phyloP scores from a whole-genome alignment of 2,113 vertebrate species.

The Carollia perspicillata region DNA sequence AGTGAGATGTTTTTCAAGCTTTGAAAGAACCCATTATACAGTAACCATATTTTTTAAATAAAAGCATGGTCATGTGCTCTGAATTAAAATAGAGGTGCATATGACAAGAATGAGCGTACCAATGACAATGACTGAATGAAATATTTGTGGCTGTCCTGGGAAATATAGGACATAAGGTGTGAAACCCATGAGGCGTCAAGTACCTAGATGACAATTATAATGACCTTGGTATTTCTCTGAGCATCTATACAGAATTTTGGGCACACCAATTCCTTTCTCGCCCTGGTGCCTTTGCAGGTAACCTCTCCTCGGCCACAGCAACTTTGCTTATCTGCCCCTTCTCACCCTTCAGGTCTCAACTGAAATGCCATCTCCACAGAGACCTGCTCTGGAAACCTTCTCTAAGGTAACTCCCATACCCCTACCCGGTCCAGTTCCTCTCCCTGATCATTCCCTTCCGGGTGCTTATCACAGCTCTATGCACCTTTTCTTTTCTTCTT shows the following conservation, averaged over 20 bases:
- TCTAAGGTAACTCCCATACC: neutral
- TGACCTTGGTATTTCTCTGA: constrained; percentile 48
- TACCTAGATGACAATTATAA: constrained; percentile 25
- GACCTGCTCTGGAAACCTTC: neutral
- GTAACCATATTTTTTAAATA: constrained; percentile 1
- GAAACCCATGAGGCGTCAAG: constrained; percentile 38
- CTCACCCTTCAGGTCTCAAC: neutral
- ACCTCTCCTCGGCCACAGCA: neutral
- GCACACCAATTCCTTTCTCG: neutral
- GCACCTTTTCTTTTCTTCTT: neutral
- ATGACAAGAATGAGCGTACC: neutral
- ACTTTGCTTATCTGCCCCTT: neutral
- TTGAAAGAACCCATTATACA: neutral
- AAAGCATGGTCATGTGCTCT: constrained; percentile 21
- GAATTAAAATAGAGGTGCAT: constrained; percentile 1
- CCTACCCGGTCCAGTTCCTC: neutral
- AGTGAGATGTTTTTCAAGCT: neutral
- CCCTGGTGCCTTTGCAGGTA: neutral
- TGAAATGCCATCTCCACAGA: neutral
- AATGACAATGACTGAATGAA: constrained; percentile 21
- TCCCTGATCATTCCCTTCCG: neutral
- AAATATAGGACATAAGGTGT: constrained; percentile 46
- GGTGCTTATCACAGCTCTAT: neutral
- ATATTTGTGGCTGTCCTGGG: constrained; percentile 45
- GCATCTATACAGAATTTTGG: neutral